Base-by-base conservation (phyloP, 1,140 invertebrate genomes). In the Drosophila parvula region DNA sequence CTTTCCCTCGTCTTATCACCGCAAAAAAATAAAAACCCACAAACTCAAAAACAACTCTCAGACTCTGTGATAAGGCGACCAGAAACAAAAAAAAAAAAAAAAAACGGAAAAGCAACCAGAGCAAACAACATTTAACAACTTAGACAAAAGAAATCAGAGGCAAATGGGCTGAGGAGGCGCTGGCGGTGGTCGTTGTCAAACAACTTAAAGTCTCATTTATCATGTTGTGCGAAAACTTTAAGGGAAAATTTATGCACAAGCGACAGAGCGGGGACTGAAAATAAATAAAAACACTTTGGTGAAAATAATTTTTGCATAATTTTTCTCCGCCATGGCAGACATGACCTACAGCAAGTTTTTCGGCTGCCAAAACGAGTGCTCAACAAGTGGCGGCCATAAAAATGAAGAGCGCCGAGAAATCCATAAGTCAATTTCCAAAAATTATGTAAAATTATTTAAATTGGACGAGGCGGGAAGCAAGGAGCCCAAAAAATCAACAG, bases 381-480 rank as follows among this genome's bases (percentile, higher is more conserved):
- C 84, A 89, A 89, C 84, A 89, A 89, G 84, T 89, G 84, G 78
- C 84, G 64, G 51, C 34, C 63, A 88, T 88, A 88, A 88, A 86
- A 86, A 82, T 90, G 88, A 88, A 76, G 55, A 74, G 74, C 85
- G 78, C 38, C 59, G 74, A 81, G 68, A 77, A 81, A 90, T 91
- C 89, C 89, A 91, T 90, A 91, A 91, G 89, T 91, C 89, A 91
- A 90, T 91, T 89, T 89, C 64, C 88, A 85, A 84, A 90, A 91
- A 91, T 91, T 91, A 91, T 91, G 89, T 89, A 90, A 91, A 91
- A 91, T 90, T 91, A 91, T 91, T 91, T 91, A 91, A 91, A 91
- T 91, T 90, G 84, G 64, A 78, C 67, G 73, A 65, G 75, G 61
- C 50, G 44, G 18, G 40, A 22, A 32, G 32, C 51, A 43, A 73